These are phyloP conservation scores for Drosophila sulfurigaster DNA, from an alignment of 1,140 invertebrate genomes.

Conservation along the genomic window DNA sequence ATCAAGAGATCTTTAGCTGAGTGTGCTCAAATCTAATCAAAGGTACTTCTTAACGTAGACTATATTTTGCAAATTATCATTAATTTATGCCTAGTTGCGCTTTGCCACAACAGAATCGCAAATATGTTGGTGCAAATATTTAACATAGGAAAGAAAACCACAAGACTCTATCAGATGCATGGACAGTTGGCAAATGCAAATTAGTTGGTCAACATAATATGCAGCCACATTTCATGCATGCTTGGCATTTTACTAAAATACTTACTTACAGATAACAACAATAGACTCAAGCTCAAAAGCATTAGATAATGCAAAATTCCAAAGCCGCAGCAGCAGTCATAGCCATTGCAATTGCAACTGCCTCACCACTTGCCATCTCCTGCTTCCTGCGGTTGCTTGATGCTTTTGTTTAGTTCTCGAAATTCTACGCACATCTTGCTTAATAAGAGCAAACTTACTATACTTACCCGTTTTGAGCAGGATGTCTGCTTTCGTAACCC, in stretches of 20 bases:
- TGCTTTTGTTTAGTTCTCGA: constrained; percentile 27
- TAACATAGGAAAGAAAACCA: constrained; percentile 20
- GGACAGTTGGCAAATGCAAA: constrained; percentile 66
- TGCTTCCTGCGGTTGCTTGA: constrained; percentile 33
- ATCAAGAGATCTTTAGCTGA: background rate
- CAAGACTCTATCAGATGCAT: constrained; percentile 43
- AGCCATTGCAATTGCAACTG: constrained; percentile 7
- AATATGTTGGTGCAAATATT: constrained; percentile 47
- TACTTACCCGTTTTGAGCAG: background rate
- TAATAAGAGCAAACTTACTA: constrained; percentile 6
- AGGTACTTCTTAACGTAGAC: constrained; percentile 38
- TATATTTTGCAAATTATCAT: constrained; percentile 43
- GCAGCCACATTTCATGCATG: constrained; percentile 73
- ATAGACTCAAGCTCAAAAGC: constrained; percentile 15
- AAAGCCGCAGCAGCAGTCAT: constrained; percentile 34
- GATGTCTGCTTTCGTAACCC: background rate
- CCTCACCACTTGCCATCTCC: background rate
- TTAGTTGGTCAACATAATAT: constrained; percentile 59
- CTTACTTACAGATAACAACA: constrained; percentile 8
- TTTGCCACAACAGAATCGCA: constrained; percentile 36
- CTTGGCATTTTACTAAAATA: constrained; percentile 36
- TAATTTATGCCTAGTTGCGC: constrained; percentile 7
- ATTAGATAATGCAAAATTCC: constrained; percentile 42
- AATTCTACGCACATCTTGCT: constrained; percentile 24
- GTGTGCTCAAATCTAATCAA: constrained; percentile 19